Base-by-base conservation (phyloP, 2,888 invertebrate genomes). In the Tyria jacobaeae region DNA sequence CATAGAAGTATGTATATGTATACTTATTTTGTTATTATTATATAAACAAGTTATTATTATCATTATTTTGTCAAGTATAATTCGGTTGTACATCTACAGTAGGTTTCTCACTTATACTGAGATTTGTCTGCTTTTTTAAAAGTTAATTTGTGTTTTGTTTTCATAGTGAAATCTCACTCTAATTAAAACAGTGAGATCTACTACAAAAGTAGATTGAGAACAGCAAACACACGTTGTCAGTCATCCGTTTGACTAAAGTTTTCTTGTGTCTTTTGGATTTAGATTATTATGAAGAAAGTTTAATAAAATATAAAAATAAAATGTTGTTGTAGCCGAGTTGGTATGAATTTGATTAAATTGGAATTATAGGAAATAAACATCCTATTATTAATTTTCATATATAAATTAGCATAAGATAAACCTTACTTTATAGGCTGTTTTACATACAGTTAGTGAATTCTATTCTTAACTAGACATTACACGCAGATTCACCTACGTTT, bases 181-280 rank as follows among this genome's bases (percentile, higher is more conserved):
- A 44, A 44, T 44, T 44, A 21, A 44, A 44, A 21, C 21, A 44
- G 34, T 51, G 34, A 31, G 51, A 34, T 44, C 21, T 44, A 12
- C 44, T 44, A 44, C 12, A 21, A 44, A 44, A 44, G 44, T 44
- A 44, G 44, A 21, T 44, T 21, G 21, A 44, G 44, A 44, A 21
- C 44, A 44, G 21, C 44, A 12, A 12, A 21, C 44, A 44, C 41
- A 41, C 44, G 5, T 21, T 44, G 44, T 21, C 44, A 44, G 44
- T 44, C 44, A 44, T 21, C 44, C 44, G 44, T 44, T n/a, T 44
- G 12, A 4, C 12, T 21, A 12, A 35, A 35, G 3, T 21, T 44
- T 44, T 44, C 44, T 44, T 44, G 44, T 44, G 12, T 41, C n/a
- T 44, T 44, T 44, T 44, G 21, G 21, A 44, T 17, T 21, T 21